These are phyloP conservation scores for Erinaceus europaeus DNA, from an alignment of 2,113 vertebrate genomes.

Conservation along the genomic window DNA sequence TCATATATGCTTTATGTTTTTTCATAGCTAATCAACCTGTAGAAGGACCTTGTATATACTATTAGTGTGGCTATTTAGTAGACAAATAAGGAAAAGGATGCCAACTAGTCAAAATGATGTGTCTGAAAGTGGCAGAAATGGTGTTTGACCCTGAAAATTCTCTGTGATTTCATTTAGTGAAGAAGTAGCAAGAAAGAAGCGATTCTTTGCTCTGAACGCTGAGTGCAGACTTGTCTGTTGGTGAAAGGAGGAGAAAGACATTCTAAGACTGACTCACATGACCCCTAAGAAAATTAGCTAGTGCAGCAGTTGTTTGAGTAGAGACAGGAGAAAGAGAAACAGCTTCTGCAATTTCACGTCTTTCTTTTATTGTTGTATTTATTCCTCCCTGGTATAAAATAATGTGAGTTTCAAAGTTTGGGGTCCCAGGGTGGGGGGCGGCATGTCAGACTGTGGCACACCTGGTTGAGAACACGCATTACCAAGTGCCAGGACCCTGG, in stretches of 20 bases:
- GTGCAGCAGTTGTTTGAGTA: neutral
- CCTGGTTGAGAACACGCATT: too few species aligned
- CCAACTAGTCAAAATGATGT: neutral
- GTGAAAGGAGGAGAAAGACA: neutral
- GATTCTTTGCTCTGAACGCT: neutral
- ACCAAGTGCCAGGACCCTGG: too few species aligned
- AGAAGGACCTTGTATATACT: neutral
- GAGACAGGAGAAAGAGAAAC: neutral
- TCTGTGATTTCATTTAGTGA: accelerated
- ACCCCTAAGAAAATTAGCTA: too few species aligned
- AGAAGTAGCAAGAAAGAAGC: neutral
- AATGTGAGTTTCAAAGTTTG: neutral
- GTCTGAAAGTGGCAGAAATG: neutral
- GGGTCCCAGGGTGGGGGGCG: too few species aligned
- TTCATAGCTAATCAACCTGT: neutral
- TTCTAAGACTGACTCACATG: neutral
- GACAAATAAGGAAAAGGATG: neutral
- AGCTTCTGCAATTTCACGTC: neutral
- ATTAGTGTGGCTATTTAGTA: neutral
- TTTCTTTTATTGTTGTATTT: neutral
- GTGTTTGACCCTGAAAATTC: neutral
- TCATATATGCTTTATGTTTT: neutral
- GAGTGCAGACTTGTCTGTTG: neutral
- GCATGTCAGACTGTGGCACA: too few species aligned
- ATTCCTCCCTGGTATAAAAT: neutral